phyloP scores from a whole-genome alignment of 2,113 vertebrate species.

The Agapornis roseicollis region DNA sequence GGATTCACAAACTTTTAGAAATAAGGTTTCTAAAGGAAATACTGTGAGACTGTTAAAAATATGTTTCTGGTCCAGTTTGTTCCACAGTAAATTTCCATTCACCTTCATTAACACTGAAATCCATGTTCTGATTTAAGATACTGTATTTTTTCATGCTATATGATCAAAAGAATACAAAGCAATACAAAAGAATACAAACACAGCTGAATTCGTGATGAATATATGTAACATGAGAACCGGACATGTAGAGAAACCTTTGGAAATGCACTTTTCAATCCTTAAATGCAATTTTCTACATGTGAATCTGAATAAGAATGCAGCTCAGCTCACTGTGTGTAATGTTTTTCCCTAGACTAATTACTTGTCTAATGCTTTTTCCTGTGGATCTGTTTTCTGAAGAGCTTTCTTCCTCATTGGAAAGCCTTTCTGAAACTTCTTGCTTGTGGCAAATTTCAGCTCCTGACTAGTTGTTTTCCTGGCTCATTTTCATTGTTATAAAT shows the following conservation, averaged over 20 bases:
- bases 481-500: neutral
- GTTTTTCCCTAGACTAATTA: neutral
- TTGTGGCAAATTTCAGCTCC: neutral
- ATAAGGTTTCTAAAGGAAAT: neutral
- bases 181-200: neutral
- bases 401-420: neutral
- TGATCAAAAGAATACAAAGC: neutral
- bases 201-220: neutral
- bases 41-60: neutral
- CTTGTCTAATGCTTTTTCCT: neutral
- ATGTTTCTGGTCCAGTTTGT: neutral
- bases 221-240: neutral
- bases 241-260: neutral
- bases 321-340: rapidly evolving
- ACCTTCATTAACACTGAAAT: neutral
- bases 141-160: neutral
- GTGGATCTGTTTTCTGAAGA: neutral
- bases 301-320: neutral
- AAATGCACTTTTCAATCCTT: neutral
- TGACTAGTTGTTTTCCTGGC: neutral
- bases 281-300: neutral
- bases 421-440: neutral
- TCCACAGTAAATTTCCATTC: neutral
- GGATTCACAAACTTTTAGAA: neutral
- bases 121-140: neutral